Conservation (phyloP, 1,140 invertebrate species). For the Asobara japonica region DNA sequence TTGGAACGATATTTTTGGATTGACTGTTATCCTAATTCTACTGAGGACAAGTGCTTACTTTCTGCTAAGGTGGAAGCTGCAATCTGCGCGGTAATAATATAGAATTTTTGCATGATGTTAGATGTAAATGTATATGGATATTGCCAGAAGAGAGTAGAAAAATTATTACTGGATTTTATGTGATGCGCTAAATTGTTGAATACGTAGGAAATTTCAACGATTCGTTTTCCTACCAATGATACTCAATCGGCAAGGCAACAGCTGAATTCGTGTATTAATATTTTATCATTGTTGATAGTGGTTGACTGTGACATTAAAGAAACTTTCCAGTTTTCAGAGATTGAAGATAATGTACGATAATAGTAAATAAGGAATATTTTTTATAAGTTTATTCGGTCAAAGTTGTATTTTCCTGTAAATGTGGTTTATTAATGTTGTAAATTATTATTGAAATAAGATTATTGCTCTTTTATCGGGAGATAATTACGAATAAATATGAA, state of each 20-base stretch:
- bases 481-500: too few species aligned
- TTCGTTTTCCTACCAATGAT: not conserved
- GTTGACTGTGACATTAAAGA: not conserved
- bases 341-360: not conserved
- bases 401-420: too few species aligned
- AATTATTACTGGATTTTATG: not conserved
- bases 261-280: not conserved
- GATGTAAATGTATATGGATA: not conserved
- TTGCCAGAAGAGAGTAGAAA: not conserved
- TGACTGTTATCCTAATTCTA: conserved; percentile 76
- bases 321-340: not conserved
- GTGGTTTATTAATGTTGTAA: too few species aligned
- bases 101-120: not conserved
- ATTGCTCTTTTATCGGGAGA: too few species aligned
- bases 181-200: not conserved
- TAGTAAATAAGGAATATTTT: not conserved
- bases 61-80: conserved; percentile 82
- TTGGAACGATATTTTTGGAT: conserved; percentile 82
- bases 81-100: conserved; percentile 71
- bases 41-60: conserved; percentile 80
- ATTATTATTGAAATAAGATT: too few species aligned
- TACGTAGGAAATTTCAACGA: not conserved
- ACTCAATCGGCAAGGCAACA: not conserved
- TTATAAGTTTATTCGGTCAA: too few species aligned
- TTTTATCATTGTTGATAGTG: not conserved